Evolutionary conservation across 2,797 vertebrate genomes (phyloP).

Genomic region (Calcarius lapponicus): DNA sequence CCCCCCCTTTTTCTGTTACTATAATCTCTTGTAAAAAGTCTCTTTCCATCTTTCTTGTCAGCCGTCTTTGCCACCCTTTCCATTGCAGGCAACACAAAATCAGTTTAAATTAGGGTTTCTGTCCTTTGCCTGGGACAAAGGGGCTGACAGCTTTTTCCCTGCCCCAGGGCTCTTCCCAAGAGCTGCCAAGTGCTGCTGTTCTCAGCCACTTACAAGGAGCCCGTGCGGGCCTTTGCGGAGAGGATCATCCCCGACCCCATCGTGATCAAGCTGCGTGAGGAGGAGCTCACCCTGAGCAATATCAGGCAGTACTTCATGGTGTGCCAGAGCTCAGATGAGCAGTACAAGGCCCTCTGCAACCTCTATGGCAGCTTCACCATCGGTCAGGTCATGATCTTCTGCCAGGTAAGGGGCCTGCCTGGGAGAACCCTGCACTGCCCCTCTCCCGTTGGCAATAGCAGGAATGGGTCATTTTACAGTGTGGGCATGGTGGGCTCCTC

Average conservation of each 20-base stretch:
- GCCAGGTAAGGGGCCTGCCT: conserved; percentile 67
- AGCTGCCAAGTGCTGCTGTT: conserved; percentile 81
- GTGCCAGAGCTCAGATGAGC: conserved; percentile 59
- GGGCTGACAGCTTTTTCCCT: background rate
- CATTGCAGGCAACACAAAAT: background rate
- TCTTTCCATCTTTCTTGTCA: background rate
- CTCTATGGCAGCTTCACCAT: conserved; percentile 76
- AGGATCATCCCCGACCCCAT: conserved; percentile 72
- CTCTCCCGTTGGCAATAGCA: rapidly evolving
- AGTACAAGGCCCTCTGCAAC: conserved; percentile 76
- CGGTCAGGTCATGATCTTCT: conserved; percentile 81
- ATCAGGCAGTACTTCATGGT: conserved; percentile 77
- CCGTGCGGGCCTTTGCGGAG: conserved; percentile 70
- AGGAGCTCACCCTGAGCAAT: conserved; percentile 78
- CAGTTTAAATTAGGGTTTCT: background rate
- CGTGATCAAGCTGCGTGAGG: conserved; percentile 76
- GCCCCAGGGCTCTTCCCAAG: conserved; percentile 62
- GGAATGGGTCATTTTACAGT: background rate
- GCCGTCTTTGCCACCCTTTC: background rate
- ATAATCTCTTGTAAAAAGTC: background rate
- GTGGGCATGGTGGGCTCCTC: background rate
- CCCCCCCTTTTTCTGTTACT: background rate
- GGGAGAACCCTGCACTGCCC: background rate
- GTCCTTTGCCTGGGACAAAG: background rate
- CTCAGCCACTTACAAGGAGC: conserved; percentile 78